These are phyloP conservation scores for Eristalis arbustorum DNA, from an alignment of 2,888 invertebrate genomes.

Conservation along the genomic window DNA sequence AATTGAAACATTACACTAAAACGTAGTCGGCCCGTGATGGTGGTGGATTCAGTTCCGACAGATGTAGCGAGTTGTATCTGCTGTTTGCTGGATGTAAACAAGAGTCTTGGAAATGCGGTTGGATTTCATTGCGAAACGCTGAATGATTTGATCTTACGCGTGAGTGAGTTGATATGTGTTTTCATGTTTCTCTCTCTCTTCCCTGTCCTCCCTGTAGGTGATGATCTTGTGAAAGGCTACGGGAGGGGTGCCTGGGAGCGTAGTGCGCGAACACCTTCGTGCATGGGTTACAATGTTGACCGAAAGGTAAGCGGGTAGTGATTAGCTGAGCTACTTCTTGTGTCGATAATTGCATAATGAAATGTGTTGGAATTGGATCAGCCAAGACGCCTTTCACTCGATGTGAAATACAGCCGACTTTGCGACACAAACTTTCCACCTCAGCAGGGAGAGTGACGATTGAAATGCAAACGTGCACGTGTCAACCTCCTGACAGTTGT, in stretches of 20 bases:
- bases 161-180: constrained; percentile 30
- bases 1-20: constrained; percentile 66
- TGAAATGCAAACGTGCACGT: no score
- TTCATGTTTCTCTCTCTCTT: not conserved
- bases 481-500: no score
- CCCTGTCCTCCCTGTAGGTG: constrained; percentile 16
- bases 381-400: not conserved
- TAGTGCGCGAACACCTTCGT: not conserved
- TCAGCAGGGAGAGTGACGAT: no score
- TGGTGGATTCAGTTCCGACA: constrained; percentile 58
- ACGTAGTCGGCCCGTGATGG: constrained; percentile 43
- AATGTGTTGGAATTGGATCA: not conserved
- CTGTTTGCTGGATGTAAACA: constrained; percentile 24
- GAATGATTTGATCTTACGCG: constrained; percentile 50
- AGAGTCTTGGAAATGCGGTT: constrained; percentile 36
- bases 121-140: constrained; percentile 52
- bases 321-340: not conserved
- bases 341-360: not conserved
- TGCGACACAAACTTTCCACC: no score
- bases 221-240: constrained; percentile 47
- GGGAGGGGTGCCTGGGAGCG: not conserved
- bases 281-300: not conserved
- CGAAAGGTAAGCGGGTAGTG: not conserved
- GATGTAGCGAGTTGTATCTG: constrained; percentile 16
- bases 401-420: no score